A percentile compares a stretch with the other conserved stretches of the same genome.
phyloP scores from a whole-genome alignment of 2,113 vertebrate species.

The Muntiacus muntjak region DNA sequence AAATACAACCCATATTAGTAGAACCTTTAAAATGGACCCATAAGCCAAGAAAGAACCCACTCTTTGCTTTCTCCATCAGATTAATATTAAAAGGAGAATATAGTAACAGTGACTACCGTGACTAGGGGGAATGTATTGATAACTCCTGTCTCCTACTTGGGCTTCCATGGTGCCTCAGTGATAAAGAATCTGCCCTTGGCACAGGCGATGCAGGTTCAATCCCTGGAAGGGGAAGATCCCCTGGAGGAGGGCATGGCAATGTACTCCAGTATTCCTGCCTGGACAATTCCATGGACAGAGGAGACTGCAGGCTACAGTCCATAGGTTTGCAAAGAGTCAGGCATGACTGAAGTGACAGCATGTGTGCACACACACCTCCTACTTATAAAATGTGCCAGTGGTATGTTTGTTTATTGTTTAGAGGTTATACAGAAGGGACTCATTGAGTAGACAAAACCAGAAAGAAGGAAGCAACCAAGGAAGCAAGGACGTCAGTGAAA shows the following conservation, averaged over 20 bases:
- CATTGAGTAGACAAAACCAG: neutral
- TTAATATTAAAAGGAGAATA: neutral
- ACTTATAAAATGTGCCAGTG: neutral
- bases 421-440: neutral
- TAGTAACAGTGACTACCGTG: neutral
- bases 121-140: neutral
- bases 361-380: neutral
- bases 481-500: neutral
- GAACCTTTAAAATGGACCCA: neutral
- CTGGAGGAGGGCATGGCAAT: neutral
- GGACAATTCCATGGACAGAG: neutral
- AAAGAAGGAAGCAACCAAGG: neutral
- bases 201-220: fast-evolving
- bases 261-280: neutral
- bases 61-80: neutral
- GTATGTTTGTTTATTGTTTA: neutral
- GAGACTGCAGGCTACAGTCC: neutral
- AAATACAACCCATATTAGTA: neutral
- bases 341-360: neutral
- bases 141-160: neutral
- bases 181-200: neutral
- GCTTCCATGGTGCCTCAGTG: neutral
- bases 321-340: neutral
- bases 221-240: neutral
- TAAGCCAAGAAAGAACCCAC: neutral